Evolutionary conservation across 1,140 invertebrate genomes (phyloP).

Genomic region (Dinoponera quadriceps): DNA sequence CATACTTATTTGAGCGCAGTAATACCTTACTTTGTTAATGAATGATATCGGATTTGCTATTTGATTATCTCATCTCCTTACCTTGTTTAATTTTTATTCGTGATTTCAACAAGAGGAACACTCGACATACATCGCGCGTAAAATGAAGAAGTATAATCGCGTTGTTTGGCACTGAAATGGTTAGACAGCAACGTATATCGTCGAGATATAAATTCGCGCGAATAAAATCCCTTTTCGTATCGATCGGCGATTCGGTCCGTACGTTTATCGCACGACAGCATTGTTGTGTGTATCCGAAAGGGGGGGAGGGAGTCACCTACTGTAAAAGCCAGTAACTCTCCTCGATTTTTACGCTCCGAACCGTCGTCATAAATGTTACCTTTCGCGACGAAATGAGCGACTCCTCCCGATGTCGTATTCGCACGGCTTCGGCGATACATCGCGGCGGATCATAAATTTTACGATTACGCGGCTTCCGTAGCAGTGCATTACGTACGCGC

Average conservation of each 20-base stretch:
- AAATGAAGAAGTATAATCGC: too few species aligned
- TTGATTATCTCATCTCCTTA: too few species aligned
- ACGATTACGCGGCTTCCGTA: constrained; percentile 33
- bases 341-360: constrained; percentile 31
- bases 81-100: too few species aligned
- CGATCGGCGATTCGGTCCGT: neutral
- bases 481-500: too few species aligned
- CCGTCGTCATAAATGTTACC: constrained; percentile 19
- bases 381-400: constrained; percentile 4
- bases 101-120: too few species aligned
- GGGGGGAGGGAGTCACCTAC: neutral
- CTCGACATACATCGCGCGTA: too few species aligned
- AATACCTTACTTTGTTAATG: too few species aligned
- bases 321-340: constrained; percentile 29
- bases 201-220: too few species aligned
- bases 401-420: constrained; percentile 37
- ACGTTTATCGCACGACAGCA: constrained; percentile 11
- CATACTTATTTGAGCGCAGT: too few species aligned
- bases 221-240: neutral
- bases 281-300: neutral
- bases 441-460: constrained; percentile 32
- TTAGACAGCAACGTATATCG: too few species aligned
- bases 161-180: too few species aligned
- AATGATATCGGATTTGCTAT: too few species aligned
- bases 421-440: neutral